Evolutionary conservation across 2,113 vertebrate species (phyloP).

Genomic region (Taurulus bubalis): DNA sequence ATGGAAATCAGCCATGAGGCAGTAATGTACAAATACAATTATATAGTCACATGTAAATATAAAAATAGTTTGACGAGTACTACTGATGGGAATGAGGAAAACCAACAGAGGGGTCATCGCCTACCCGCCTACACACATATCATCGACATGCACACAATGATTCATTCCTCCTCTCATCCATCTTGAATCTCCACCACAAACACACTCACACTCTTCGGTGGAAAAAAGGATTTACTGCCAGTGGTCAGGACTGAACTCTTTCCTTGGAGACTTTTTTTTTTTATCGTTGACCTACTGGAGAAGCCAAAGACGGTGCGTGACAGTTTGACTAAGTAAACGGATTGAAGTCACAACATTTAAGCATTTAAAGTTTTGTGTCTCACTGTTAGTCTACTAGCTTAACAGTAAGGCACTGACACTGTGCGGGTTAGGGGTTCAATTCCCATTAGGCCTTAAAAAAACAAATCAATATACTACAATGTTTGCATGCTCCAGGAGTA

Average conservation of each 20-base stretch:
- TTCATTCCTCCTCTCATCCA: not conserved
- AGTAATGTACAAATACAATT: not conserved
- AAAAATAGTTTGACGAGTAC: not conserved
- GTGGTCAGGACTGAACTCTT: slow-evolving; percentile 24
- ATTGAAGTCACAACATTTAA: slow-evolving; percentile 25
- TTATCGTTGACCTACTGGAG: slow-evolving; percentile 37
- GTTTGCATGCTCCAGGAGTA: not conserved
- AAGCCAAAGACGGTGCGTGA: slow-evolving; percentile 28
- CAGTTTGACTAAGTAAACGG: slow-evolving; percentile 43
- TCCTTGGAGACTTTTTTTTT: slow-evolving; percentile 17
- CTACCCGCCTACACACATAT: slow-evolving; percentile 11
- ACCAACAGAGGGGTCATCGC: slow-evolving; percentile 14
- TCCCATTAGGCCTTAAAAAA: slow-evolving; percentile 6
- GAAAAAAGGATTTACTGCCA: slow-evolving; percentile 34
- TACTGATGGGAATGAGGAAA: slow-evolving; percentile 20
- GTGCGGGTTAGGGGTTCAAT: slow-evolving; percentile 8
- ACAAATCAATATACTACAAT: not conserved
- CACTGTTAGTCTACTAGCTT: not conserved
- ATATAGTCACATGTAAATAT: not conserved
- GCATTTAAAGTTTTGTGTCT: slow-evolving; percentile 19
- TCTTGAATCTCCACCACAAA: not conserved
- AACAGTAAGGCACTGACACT: not conserved
- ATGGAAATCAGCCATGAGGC: not conserved
- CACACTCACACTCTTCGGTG: slow-evolving; percentile 1
- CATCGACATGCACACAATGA: not conserved